Conservation (phyloP, 2,888 invertebrate genomes). For the Odontocolon sp. region DNA sequence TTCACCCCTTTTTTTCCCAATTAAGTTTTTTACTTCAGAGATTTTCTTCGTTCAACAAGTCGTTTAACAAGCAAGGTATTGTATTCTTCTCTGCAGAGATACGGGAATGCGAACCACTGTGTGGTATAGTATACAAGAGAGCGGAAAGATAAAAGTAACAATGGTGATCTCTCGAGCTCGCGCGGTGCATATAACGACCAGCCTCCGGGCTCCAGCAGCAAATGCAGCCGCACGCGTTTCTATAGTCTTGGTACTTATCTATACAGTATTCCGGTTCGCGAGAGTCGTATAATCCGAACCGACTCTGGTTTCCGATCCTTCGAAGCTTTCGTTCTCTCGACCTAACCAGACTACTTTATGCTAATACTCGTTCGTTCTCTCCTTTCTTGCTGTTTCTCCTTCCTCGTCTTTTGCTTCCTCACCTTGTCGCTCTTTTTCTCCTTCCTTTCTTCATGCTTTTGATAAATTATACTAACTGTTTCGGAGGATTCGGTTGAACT, state of each 20-base stretch:
- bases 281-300: slow-evolving; percentile 8
- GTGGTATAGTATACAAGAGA: slow-evolving; percentile 30
- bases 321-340: slow-evolving; percentile 21
- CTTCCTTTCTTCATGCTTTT: neutral
- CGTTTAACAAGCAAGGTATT: too few species aligned
- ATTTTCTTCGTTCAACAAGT: too few species aligned
- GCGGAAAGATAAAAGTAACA: slow-evolving; percentile 48
- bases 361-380: slow-evolving; percentile 62
- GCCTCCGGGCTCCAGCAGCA: slow-evolving; percentile 28
- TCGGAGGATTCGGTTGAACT: too few species aligned
- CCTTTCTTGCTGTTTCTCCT: neutral
- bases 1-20: too few species aligned
- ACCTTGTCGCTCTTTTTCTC: neutral
- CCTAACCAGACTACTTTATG: slow-evolving; percentile 66
- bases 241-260: slow-evolving; percentile 12
- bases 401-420: slow-evolving; percentile 58
- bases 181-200: slow-evolving; percentile 45
- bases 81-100: neutral
- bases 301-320: slow-evolving; percentile 32
- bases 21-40: too few species aligned
- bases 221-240: slow-evolving; percentile 8
- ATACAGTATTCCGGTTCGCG: slow-evolving; percentile 33
- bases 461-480: too few species aligned
- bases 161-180: slow-evolving; percentile 31
- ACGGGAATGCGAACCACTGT: slow-evolving; percentile 31